Evolutionary conservation across 2,797 vertebrate genomes (phyloP).

Genomic region (Acanthiza pusilla): DNA sequence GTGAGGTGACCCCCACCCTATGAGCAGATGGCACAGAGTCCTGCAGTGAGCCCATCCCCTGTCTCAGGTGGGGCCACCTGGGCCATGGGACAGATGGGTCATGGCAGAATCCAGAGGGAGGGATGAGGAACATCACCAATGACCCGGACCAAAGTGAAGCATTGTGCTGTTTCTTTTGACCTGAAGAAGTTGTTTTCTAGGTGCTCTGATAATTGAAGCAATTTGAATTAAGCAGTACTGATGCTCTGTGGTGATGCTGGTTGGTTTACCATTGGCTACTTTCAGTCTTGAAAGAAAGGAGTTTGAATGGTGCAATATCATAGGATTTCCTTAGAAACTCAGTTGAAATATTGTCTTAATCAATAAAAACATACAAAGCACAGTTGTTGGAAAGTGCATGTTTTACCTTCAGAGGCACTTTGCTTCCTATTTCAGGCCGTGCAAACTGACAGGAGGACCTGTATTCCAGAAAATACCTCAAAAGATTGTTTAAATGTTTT

Average conservation of each 20-base stretch:
- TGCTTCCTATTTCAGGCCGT: neutral
- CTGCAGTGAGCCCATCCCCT: neutral
- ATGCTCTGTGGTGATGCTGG: neutral
- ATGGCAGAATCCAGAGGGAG: neutral
- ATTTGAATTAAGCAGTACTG: neutral
- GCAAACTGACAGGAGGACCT: neutral
- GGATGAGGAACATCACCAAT: neutral
- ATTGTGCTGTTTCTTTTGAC: fast-evolving
- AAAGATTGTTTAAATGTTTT: neutral
- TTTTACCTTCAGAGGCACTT: neutral
- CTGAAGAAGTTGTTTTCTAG: neutral
- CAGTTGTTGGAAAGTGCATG: neutral
- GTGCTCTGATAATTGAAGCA: neutral
- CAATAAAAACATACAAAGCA: neutral
- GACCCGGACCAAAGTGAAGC: neutral
- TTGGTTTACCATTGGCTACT: neutral
- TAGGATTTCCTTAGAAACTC: neutral
- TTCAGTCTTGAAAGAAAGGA: neutral
- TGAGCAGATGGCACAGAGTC: neutral
- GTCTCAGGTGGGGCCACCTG: neutral
- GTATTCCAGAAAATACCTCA: neutral
- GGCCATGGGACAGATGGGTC: neutral
- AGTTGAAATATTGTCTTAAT: neutral
- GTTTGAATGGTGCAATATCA: neutral
- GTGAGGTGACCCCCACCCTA: neutral